Percentiles rank a stretch among this genome's conserved stretches.
phyloP scores from a whole-genome alignment of 1,140 invertebrate species.

The Penaeus chinensis region DNA sequence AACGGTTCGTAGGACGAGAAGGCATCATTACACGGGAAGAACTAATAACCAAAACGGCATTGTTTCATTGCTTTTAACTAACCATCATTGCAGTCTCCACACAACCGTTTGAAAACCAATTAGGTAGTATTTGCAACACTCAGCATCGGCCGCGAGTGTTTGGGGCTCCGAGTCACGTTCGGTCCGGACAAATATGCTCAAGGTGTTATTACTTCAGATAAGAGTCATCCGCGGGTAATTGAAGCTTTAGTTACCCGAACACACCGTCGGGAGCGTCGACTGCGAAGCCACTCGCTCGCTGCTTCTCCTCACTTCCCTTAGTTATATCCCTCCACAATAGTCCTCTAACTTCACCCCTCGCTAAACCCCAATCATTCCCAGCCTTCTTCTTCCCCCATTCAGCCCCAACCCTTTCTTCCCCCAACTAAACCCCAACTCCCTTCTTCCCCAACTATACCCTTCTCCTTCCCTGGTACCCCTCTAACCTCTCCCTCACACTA shows the following conservation, averaged over 20 bases:
- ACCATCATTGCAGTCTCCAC: constrained; percentile 45
- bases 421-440: not conserved
- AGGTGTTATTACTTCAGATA: constrained; percentile 44
- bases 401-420: not conserved
- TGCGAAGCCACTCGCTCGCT: not conserved
- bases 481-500: no score
- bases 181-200: constrained; percentile 32
- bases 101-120: constrained; percentile 40
- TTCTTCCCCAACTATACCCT: not conserved
- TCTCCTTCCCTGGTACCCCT: not conserved
- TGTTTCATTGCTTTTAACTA: constrained; percentile 22
- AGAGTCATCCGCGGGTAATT: constrained; percentile 31
- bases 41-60: constrained; percentile 12
- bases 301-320: not conserved
- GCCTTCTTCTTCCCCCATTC: not conserved
- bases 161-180: constrained; percentile 37
- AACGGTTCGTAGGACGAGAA: constrained; percentile 4
- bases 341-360: not conserved
- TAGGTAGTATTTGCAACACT: constrained; percentile 23
- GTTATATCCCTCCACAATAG: not conserved
- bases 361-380: not conserved
- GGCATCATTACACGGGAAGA: constrained; percentile 6
- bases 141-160: constrained; percentile 16
- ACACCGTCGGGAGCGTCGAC: not conserved
- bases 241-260: constrained; percentile 9